Evolutionary conservation across 2,797 vertebrate species (phyloP).

Genomic region (Trachurus trachurus): DNA sequence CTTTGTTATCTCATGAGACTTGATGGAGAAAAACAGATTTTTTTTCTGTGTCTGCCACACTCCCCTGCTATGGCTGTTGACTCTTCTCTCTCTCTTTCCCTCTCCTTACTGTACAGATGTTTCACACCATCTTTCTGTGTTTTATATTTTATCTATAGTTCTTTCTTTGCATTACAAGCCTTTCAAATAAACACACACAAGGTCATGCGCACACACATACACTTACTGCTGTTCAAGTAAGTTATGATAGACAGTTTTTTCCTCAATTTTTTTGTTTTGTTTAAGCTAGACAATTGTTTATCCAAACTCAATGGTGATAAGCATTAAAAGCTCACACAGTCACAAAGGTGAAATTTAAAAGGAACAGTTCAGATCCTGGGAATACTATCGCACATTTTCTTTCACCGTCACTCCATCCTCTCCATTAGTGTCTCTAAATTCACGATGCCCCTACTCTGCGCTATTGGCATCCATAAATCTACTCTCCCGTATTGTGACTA

Average conservation of each 20-base stretch:
- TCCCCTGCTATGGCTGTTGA: conserved; percentile 50
- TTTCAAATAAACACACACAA: conserved; percentile 30
- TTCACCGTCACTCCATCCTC: conserved; percentile 63
- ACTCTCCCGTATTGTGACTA: conserved; percentile 69
- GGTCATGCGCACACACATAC: conserved; percentile 14
- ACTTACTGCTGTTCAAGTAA: conserved; percentile 19
- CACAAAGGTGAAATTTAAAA: conserved; percentile 53
- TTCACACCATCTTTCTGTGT: conserved; percentile 24
- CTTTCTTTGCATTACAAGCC: conserved; percentile 28
- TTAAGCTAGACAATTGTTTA: conserved; percentile 14
- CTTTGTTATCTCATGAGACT: conserved; percentile 75
- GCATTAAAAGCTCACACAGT: conserved; percentile 43
- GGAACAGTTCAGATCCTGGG: conserved; percentile 5
- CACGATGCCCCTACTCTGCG: conserved; percentile 41
- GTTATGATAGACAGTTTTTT: neutral
- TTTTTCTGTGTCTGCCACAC: conserved; percentile 51
- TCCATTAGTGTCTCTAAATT: conserved; percentile 64
- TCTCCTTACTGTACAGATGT: conserved; percentile 27
- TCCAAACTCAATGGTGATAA: conserved; percentile 15
- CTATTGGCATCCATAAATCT: conserved; percentile 74
- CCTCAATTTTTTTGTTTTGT: too few relatives aligned
- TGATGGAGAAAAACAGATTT: conserved; percentile 66
- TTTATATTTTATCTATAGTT: neutral
- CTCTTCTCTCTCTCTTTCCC: conserved; percentile 29
- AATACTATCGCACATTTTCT: conserved; percentile 28